Evolutionary conservation across 2,888 invertebrate genomes (phyloP).

Genomic region (Scaptomyza cyrtandrae): DNA sequence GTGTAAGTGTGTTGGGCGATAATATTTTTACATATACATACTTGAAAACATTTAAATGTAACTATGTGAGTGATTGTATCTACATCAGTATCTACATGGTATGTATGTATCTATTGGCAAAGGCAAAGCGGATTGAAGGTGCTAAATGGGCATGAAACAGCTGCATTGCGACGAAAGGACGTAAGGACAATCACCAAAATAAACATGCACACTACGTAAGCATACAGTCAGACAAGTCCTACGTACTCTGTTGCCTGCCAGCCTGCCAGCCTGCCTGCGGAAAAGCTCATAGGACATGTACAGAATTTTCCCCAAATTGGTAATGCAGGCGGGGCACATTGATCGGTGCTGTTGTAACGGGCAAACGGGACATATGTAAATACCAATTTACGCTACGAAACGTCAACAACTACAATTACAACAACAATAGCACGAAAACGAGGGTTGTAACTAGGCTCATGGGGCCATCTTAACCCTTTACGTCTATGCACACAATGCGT

Average conservation of each 20-base stretch:
- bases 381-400: conserved; percentile 78
- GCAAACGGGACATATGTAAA: conserved; percentile 74
- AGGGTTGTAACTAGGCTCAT: conserved; percentile 26
- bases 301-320: conserved; percentile 59
- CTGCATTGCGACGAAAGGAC: conserved; percentile 71
- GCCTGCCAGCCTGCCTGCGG: background rate
- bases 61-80: conserved; percentile 25
- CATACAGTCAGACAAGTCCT: conserved; percentile 15
- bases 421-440: conserved; percentile 16
- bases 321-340: conserved; percentile 66
- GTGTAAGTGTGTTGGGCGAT: conserved; percentile 37
- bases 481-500: conserved; percentile 11
- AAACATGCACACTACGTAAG: conserved; percentile 55
- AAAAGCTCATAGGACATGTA: conserved; percentile 76
- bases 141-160: conserved; percentile 82
- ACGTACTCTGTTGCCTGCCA: background rate
- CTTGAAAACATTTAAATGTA: conserved; percentile 34
- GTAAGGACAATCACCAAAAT: conserved; percentile 71
- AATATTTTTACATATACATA: conserved; percentile 60
- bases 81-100: conserved; percentile 28
- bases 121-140: conserved; percentile 71
- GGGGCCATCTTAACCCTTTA: conserved; percentile 42
- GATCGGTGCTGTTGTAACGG: conserved; percentile 50
- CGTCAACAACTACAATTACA: conserved; percentile 79
- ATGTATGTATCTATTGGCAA: conserved; percentile 35